A percentile compares a stretch with the other conserved stretches of the same genome.
Evolutionary conservation across 2,888 invertebrate species (phyloP).

Genomic region (Drosophila flavopinicola): DNA sequence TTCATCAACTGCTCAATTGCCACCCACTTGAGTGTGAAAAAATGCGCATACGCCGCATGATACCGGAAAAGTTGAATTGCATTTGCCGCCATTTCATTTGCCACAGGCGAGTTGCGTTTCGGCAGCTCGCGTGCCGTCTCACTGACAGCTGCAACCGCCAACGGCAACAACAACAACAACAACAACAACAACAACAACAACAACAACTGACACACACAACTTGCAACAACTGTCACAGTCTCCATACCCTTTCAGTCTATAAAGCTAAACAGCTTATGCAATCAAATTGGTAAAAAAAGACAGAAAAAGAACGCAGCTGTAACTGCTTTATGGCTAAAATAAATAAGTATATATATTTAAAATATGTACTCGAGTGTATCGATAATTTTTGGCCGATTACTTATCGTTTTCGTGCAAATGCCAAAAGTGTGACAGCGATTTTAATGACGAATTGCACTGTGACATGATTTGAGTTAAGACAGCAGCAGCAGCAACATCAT

Average conservation of each 20-base stretch:
- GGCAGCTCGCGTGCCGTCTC: slow-evolving; percentile 60
- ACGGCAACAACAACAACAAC: background rate
- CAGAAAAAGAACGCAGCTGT: no score
- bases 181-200: slow-evolving; percentile 1
- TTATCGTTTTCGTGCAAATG: slow-evolving; percentile 57
- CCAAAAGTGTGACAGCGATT: slow-evolving; percentile 68
- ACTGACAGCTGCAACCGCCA: slow-evolving; percentile 37
- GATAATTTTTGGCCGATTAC: slow-evolving; percentile 6
- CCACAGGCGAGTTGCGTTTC: slow-evolving; percentile 20
- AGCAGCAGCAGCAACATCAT: slow-evolving; percentile 7
- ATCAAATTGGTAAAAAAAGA: no score
- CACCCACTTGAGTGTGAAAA: slow-evolving; percentile 52
- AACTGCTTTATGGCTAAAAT: no score
- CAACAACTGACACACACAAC: slow-evolving; percentile 25
- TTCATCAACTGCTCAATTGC: slow-evolving; percentile 36
- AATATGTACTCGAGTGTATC: slow-evolving; percentile 4
- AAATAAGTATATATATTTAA: background rate
- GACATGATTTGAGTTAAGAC: slow-evolving; percentile 39
- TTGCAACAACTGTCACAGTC: slow-evolving; percentile 15
- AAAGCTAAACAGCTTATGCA: background rate
- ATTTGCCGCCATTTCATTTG: slow-evolving; percentile 42
- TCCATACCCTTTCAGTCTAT: slow-evolving; percentile 18
- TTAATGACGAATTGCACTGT: slow-evolving; percentile 48
- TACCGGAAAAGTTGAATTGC: slow-evolving; percentile 51
- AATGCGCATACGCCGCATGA: slow-evolving; percentile 60